Conservation (phyloP, 2,888 invertebrate species). For the Microctonus aethiopoides region DNA sequence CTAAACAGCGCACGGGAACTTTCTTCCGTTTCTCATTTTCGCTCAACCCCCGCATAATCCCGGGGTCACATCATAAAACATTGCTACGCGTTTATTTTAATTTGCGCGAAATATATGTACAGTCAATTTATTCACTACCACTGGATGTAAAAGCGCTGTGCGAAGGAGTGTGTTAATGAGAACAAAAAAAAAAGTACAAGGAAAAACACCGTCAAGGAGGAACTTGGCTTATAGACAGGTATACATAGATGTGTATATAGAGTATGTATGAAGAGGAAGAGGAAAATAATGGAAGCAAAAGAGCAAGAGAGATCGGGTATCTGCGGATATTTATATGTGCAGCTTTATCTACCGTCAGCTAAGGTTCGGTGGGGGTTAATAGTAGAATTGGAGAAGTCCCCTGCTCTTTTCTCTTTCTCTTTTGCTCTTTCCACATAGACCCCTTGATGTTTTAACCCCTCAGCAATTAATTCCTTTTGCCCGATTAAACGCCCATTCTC, state of each 20-base stretch:
- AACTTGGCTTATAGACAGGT: neutral
- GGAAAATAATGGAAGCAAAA: neutral
- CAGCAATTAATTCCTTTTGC: conserved; percentile 60
- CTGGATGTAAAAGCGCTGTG: conserved; percentile 44
- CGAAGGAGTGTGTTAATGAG: too few species aligned
- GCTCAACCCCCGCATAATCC: conserved; percentile 33
- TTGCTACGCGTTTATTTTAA: conserved; percentile 48
- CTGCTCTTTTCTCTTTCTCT: conserved; percentile 19
- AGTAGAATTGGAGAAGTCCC: conserved; percentile 12
- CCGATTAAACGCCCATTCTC: conserved; percentile 61
- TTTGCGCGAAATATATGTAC: conserved; percentile 40
- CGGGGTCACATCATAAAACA: conserved; percentile 41
- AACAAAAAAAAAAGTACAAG: conserved; percentile 22
- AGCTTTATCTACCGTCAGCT: conserved; percentile 40
- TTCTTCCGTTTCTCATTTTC: conserved; percentile 1
- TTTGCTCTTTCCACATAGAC: conserved; percentile 40
- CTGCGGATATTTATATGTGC: conserved; percentile 48
- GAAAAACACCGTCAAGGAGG: neutral
- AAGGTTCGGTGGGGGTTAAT: conserved; percentile 5
- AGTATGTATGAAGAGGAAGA: neutral
- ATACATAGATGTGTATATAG: neutral
- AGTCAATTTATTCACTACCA: conserved; percentile 49
- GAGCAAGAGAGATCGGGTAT: neutral
- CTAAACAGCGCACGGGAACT: conserved; percentile 14
- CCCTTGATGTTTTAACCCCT: conserved; percentile 48